Evolutionary conservation across 2,113 vertebrate genomes (phyloP).

Genomic region (Opisthocomus hoazin): DNA sequence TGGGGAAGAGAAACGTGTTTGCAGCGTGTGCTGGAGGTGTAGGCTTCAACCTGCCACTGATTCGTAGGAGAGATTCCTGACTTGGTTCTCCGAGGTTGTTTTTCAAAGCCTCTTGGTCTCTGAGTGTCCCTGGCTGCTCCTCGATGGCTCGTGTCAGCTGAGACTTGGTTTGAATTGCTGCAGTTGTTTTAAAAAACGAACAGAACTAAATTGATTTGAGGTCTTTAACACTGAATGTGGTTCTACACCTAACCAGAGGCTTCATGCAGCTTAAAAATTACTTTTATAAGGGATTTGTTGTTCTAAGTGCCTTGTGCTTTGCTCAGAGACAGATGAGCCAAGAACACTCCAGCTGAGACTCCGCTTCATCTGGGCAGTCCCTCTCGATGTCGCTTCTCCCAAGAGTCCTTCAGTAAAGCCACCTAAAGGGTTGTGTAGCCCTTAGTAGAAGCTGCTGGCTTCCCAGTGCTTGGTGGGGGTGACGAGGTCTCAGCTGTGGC

Average conservation of each 20-base stretch:
- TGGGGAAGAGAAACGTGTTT: not conserved
- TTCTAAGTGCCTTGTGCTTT: not conserved
- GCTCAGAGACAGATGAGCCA: not conserved
- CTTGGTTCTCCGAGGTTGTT: not conserved
- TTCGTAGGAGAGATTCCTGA: not conserved
- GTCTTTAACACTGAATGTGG: not conserved
- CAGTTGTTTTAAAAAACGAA: not conserved
- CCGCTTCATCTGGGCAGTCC: not conserved
- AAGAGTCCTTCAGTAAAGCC: not conserved
- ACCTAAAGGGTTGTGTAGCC: not conserved
- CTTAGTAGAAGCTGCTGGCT: not conserved
- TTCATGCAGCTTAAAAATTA: not conserved
- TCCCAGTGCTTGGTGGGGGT: not conserved
- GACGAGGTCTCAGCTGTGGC: not conserved
- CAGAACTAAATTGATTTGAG: not conserved
- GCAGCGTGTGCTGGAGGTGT: not conserved
- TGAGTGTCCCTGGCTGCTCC: not conserved
- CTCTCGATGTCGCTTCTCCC: not conserved
- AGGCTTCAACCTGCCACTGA: not conserved
- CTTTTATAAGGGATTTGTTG: not conserved
- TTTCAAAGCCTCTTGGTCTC: not conserved
- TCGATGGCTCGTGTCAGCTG: not conserved
- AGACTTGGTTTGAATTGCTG: not conserved
- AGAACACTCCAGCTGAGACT: not conserved
- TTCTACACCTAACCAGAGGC: not conserved